phyloP scores from a whole-genome alignment of 1,140 invertebrate species.

The Drosophila asahinai region DNA sequence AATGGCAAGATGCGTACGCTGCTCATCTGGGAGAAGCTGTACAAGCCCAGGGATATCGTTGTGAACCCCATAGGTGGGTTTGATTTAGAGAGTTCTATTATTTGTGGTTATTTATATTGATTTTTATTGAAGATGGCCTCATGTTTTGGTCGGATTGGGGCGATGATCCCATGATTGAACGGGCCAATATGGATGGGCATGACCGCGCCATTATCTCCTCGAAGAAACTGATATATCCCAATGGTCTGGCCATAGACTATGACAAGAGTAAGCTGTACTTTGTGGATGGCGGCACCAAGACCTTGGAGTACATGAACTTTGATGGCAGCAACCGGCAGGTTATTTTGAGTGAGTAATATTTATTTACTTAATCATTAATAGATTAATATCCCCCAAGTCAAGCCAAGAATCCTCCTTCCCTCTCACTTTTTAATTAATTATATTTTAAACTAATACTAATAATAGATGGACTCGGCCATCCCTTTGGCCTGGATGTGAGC shows the following conservation, averaged over 20 bases:
- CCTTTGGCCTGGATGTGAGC: conserved; percentile 94
- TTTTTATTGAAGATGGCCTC: conserved; percentile 86
- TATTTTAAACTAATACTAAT: neutral
- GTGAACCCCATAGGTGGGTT: conserved; percentile 90
- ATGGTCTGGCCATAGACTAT: conserved; percentile 93
- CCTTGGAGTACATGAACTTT: conserved; percentile 93
- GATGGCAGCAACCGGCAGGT: conserved; percentile 91
- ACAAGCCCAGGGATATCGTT: conserved; percentile 93
- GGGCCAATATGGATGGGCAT: conserved; percentile 94
- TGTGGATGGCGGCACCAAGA: conserved; percentile 92
- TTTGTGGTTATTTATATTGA: neutral
- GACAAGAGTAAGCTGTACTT: conserved; percentile 90
- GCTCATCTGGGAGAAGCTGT: conserved; percentile 92
- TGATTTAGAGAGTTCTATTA: no score
- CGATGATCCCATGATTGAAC: conserved; percentile 91
- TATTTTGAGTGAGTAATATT: conserved; percentile 87
- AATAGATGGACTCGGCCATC: conserved; percentile 89
- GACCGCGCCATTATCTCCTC: conserved; percentile 89
- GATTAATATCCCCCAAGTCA: no score
- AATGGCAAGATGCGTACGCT: conserved; percentile 92
- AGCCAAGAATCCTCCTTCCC: no score
- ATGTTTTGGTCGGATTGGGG: conserved; percentile 98
- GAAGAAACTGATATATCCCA: conserved; percentile 92
- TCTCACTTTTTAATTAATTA: no score
- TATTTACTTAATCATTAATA: no score